These are phyloP conservation scores for Gadopsis marmoratus DNA, from an alignment of 2,797 vertebrate species.

Conservation along the genomic window DNA sequence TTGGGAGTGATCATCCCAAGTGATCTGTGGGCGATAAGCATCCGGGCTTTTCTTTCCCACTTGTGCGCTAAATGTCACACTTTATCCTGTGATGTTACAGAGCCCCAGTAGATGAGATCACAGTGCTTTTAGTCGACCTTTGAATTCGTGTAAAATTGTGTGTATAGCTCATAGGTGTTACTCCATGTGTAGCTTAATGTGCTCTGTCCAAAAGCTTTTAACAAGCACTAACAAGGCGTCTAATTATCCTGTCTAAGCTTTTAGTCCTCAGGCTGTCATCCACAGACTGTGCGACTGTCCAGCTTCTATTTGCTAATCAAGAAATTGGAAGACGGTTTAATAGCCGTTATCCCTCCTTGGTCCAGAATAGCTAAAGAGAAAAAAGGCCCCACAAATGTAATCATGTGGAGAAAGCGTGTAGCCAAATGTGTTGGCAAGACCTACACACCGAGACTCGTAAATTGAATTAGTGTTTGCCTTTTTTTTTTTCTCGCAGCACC, in stretches of 20 bases:
- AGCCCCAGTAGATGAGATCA: slow-evolving; percentile 26
- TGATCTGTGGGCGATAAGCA: slow-evolving; percentile 34
- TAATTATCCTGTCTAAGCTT: slow-evolving; percentile 61
- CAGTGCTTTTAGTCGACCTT: slow-evolving; percentile 19
- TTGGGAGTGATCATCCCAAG: slow-evolving; percentile 37
- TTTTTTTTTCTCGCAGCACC: slow-evolving; percentile 79
- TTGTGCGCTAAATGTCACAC: slow-evolving; percentile 22
- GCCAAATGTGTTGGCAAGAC: slow-evolving; percentile 80
- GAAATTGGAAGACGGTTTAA: slow-evolving; percentile 68
- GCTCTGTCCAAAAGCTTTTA: slow-evolving; percentile 10
- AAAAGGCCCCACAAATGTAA: slow-evolving; percentile 67
- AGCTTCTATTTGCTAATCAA: slow-evolving; percentile 62
- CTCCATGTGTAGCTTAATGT: not conserved
- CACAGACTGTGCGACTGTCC: slow-evolving; percentile 54
- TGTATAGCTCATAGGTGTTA: slow-evolving; percentile 9
- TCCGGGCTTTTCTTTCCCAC: slow-evolving; percentile 21
- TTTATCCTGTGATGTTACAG: not conserved
- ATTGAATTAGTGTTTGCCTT: slow-evolving; percentile 78
- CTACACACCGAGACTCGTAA: slow-evolving; percentile 67
- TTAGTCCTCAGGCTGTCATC: slow-evolving; percentile 51
- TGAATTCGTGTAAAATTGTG: slow-evolving; percentile 20
- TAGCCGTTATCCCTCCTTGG: slow-evolving; percentile 55
- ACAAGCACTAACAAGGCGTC: slow-evolving; percentile 43
- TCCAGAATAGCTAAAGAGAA: slow-evolving; percentile 63
- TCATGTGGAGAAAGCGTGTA: slow-evolving; percentile 74